Percentiles rank a stretch among this genome's conserved stretches.
phyloP scores from a whole-genome alignment of 2,797 vertebrate genomes.

The Columba guinea region DNA sequence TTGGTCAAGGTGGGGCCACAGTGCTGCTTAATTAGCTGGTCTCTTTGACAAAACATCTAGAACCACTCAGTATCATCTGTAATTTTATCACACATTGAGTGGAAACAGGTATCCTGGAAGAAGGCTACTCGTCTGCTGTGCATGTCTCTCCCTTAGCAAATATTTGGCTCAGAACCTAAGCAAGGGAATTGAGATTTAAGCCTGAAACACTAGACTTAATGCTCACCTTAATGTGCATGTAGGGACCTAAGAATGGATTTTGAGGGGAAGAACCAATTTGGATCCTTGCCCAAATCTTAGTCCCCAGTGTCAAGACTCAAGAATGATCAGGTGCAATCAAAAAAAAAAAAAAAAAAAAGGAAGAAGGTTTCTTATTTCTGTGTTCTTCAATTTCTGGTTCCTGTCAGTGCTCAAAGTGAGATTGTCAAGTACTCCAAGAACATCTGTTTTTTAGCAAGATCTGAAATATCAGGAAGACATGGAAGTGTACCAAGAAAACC shows the following conservation, averaged over 20 bases:
- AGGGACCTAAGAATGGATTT: conserved; percentile 18
- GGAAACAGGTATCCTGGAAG: background rate
- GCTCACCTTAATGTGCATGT: background rate
- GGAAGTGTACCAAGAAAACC: background rate
- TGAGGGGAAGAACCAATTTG: conserved; percentile 2
- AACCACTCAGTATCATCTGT: background rate
- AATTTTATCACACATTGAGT: background rate
- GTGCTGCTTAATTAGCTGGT: background rate
- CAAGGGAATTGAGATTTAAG: conserved; percentile 38
- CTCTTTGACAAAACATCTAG: background rate
- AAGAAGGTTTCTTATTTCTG: background rate
- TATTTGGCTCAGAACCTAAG: conserved; percentile 2
- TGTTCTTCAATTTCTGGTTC: conserved; percentile 20
- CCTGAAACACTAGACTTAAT: background rate
- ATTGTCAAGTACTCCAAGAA: background rate
- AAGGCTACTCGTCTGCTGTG: background rate
- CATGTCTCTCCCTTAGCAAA: background rate
- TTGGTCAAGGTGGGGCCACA: background rate
- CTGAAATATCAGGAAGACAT: background rate
- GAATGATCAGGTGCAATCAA: conserved; percentile 9
- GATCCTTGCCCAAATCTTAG: conserved; percentile 1
- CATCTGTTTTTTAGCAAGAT: conserved; percentile 55
- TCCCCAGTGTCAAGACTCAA: background rate
- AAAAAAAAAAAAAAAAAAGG: background rate
- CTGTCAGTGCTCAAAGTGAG: background rate